Base-by-base conservation (phyloP, 1,140 invertebrate species). In the Choristoneura fumiferana region DNA sequence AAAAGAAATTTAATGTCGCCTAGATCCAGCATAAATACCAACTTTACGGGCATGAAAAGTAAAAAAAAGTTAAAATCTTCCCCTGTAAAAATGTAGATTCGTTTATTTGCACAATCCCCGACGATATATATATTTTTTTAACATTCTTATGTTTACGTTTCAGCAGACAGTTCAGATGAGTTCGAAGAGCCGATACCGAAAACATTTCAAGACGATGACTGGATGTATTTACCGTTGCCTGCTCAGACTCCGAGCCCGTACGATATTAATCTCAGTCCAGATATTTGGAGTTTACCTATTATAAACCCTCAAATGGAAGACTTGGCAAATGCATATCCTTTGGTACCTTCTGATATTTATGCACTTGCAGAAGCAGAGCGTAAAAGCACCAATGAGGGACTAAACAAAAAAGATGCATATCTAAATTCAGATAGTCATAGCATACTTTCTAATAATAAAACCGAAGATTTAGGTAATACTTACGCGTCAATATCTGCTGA, bases 111-210 rank as follows among this genome's bases (percentile, higher is more conserved):
- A n/a, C n/a, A n/a, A n/a, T n/a, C n/a, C n/a, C n/a, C n/a, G n/a
- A n/a, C n/a, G n/a, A n/a, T n/a, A n/a, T n/a, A n/a, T n/a, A n/a
- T n/a, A n/a, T n/a, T n/a, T n/a, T n/a, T n/a, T n/a, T n/a, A n/a
- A n/a, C n/a, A n/a, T n/a, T n/a, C 36, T 12, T 65, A 78, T 81
- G 67, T 87, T 88, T 88, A 73, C 77, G 73, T 88, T 88, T 87
- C 82, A 87, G 84, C 85, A 62, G 81, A 85, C 74, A 88, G 85
- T 77, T 88, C 85, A 73, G 84, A 88, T 77, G 85, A 88, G 71
- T 83, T 69, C 66, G 83, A 86, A 73, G 73, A 68, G 58, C 68
- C 77, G 52, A 61, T 57, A 40, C 65, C 70, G 69, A 71, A 75
- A 61, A 75, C 72, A 71, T 73, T 78, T 63, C 75, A 74, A 73